phyloP scores from a whole-genome alignment of 2,113 vertebrate species.

The Casuarius casuarius region DNA sequence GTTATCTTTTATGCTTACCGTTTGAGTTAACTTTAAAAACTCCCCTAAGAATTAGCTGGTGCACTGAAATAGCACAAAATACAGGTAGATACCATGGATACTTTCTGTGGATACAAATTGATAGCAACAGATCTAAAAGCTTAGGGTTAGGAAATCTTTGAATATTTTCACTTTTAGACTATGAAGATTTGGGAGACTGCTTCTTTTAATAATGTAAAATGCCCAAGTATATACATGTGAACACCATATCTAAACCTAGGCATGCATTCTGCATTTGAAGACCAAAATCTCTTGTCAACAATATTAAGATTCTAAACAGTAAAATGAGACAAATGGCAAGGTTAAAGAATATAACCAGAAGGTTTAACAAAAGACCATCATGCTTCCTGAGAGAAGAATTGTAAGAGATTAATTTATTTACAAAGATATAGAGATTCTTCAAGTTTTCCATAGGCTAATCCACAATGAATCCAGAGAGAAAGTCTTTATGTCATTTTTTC shows the following conservation, averaged over 20 bases:
- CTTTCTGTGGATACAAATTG: not conserved
- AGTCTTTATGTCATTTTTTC: not conserved
- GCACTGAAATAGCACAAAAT: not conserved
- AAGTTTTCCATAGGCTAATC: not conserved
- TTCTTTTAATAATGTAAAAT: not conserved
- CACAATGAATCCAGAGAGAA: not conserved
- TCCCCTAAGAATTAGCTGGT: not conserved
- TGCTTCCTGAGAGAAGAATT: not conserved
- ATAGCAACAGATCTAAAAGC: not conserved
- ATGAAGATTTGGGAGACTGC: not conserved
- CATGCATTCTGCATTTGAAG: not conserved
- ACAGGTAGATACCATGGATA: not conserved
- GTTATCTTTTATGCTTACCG: constrained; percentile 23
- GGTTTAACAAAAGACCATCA: not conserved
- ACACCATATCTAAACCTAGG: not conserved
- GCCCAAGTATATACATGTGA: not conserved
- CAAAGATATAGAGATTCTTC: not conserved
- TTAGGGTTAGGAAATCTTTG: not conserved
- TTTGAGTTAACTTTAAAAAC: constrained; percentile 23
- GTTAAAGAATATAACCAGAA: not conserved
- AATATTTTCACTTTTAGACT: not conserved
- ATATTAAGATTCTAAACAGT: not conserved
- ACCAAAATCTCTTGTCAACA: not conserved
- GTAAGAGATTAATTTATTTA: not conserved
- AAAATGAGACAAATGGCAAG: not conserved